These are phyloP conservation scores for Danio albolineatus DNA, from an alignment of 2,797 vertebrate species.

Conservation along the genomic window DNA sequence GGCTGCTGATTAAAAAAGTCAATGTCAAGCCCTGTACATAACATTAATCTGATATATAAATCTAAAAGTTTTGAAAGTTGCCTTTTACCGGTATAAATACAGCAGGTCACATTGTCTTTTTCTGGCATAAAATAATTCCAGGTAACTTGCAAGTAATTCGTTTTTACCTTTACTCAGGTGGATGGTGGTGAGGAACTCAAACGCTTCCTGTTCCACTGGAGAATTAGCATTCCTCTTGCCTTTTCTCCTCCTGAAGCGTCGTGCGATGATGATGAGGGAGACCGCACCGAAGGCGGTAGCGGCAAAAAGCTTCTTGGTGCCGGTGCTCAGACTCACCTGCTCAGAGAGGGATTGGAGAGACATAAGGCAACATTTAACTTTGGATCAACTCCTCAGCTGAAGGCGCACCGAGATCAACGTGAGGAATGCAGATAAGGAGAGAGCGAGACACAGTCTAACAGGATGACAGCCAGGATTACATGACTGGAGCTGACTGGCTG, in stretches of 20 bases:
- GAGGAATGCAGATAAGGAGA: not conserved
- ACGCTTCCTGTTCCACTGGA: constrained; percentile 82
- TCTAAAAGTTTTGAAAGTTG: no score
- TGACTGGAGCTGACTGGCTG: constrained; percentile 16
- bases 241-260: constrained; percentile 91
- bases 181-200: constrained; percentile 78
- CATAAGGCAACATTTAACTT: constrained; percentile 12
- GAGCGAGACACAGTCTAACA: constrained; percentile 2
- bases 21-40: no score
- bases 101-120: no score
- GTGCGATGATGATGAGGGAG: constrained; percentile 91
- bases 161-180: constrained; percentile 82
- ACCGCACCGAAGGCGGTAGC: constrained; percentile 86
- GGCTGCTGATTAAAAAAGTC: no score
- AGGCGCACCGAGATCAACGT: not conserved
- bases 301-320: constrained; percentile 88
- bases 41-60: no score
- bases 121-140: no score
- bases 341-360: constrained; percentile 19
- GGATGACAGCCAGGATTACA: constrained; percentile 14
- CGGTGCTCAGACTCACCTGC: constrained; percentile 87
- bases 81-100: no score
- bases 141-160: no score
- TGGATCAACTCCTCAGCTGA: not conserved
- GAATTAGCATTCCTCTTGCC: constrained; percentile 80